Base-by-base conservation (phyloP, 2,888 invertebrate genomes). In the Dynastes tityus region DNA sequence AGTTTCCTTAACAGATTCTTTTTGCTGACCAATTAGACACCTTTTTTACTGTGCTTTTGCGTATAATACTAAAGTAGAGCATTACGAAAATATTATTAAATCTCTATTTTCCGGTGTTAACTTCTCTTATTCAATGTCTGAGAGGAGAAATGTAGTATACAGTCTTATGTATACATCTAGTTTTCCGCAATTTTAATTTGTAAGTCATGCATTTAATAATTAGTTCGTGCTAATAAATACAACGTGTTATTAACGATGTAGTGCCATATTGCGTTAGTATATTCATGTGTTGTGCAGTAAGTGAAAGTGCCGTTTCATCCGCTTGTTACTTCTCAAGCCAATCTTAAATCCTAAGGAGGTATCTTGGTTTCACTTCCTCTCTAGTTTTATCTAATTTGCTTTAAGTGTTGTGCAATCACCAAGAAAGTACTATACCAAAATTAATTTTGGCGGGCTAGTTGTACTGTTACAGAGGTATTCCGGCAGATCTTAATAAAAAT, bases 241-340 rank as follows among this genome's bases (percentile, higher is more conserved):
- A 11, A 37, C 2, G 22, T 13, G 11, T 58, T 51, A 32, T 70
- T 58, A 73, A 58, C 53, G 58, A 71, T 37, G 55, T 51, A 55
- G 73, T 58, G 58, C 58, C 16, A 58, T 73, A 55, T 73, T 73
- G 45, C 73, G 73, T 61, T 58, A 58, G 58, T 8, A 58, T 58
- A 27, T 58, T n/a, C 40, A 58, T 73, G 40, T 16, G 73, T 49
- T 49, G 67, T 49, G 49, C 29, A n/a, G 37, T 58, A 73, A 58
- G 73, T 73, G 73, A 73, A 73, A 73, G 73, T 73, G 58, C 58
- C 40, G 3, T n/a, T 73, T 73, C 73, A 73, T 73, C 73, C 58
- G 58, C 58, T 40, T 58, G 73, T 58, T 73, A 58, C 58, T 61
- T 58, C 73, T 58, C 37, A 71, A 58, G 32, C 71, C 32, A 40